Evolutionary conservation across 2,888 invertebrate species (phyloP), one percentile per base, ranked within the genome.

Genomic region (Pseudolycoriella hygida): DNA sequence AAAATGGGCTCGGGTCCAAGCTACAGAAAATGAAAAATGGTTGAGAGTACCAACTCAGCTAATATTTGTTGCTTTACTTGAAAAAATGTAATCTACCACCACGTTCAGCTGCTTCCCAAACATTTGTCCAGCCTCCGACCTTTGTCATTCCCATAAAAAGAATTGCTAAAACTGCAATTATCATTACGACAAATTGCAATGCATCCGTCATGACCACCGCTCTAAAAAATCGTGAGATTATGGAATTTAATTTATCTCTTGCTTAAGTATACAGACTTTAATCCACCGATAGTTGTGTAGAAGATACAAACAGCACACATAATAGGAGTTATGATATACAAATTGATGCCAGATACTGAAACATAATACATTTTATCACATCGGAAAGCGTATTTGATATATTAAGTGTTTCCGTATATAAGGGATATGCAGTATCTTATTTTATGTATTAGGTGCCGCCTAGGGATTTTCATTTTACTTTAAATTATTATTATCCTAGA

Each of bases 271-370:
- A 25, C 25, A 40, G 17, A 48, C 44, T 46, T 42, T 15, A 45
- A 45, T 50, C 67, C 64, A 58, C 72, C 83, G 32, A 83, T 59
- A 1, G 81, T 77, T 2, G 82, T 82, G 53, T 85, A 80, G 43
- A 83, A 79, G 14, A 82, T 80, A 57, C 84, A 85, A 2, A 77
- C 69, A 2, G 74, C 63, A 54, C 81, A 81, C 14, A 81, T 70
- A 0, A 80, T 66, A 1, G 78, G 73, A 2, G 80, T 74, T 31
- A 83, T 71, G 1, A 65, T 53, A 60, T 71, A 68, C 1, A 72
- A 56, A 48, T 66, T 61, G 20, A 72, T 60, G 2, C 70, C 70
- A 2, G 73, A 71, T n/a, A 73, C 72, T 45, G 37, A 4, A 30
- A 44, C 11, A 14, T 14, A n/a, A 44, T 4, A 25, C 4, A 6